These are phyloP conservation scores for Apocheima hispidaria DNA, from an alignment of 2,888 invertebrate species.

Conservation along the genomic window DNA sequence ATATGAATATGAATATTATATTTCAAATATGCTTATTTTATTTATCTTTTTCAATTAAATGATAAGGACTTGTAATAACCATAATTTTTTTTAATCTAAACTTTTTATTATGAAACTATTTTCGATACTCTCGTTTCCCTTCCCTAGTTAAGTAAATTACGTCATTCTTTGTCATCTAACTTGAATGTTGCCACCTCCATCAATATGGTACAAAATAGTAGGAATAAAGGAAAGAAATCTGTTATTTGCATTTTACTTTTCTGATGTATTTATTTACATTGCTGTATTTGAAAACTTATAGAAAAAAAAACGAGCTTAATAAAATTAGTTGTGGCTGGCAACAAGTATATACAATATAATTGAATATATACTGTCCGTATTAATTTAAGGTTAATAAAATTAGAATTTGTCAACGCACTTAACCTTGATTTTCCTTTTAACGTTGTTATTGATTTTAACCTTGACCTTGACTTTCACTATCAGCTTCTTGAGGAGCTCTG, in stretches of 20 bases:
- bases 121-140: slow-evolving; percentile 36
- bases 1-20: no score
- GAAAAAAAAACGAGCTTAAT: no score
- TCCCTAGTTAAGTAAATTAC: slow-evolving; percentile 28
- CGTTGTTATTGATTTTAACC: slow-evolving; percentile 66
- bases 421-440: slow-evolving; percentile 51
- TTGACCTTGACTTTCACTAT: slow-evolving; percentile 76
- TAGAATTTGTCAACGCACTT: slow-evolving; percentile 36
- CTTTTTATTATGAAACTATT: not conserved
- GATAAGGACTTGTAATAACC: no score
- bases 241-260: not conserved
- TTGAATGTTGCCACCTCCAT: slow-evolving; percentile 11
- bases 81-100: no score
- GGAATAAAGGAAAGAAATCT: not conserved
- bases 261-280: no score
- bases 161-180: slow-evolving; percentile 14
- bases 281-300: no score
- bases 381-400: not conserved
- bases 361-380: not conserved
- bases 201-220: slow-evolving; percentile 6
- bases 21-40: no score
- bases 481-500: slow-evolving; percentile 68
- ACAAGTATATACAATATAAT: not conserved
- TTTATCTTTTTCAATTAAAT: no score
- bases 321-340: no score